phyloP scores from a whole-genome alignment of 2,113 vertebrate species.

The Tiliqua scincoides region DNA sequence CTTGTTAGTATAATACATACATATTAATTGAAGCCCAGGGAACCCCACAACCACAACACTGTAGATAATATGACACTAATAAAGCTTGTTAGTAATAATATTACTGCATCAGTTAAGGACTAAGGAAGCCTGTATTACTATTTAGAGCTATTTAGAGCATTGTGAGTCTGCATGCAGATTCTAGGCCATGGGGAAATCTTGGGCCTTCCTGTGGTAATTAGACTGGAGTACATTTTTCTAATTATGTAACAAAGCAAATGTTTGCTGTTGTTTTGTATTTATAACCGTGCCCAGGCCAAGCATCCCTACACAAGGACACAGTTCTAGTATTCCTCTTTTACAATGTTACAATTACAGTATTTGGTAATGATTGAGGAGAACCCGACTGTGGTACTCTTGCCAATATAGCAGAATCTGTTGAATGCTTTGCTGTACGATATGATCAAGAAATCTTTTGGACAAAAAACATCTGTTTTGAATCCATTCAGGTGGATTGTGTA shows the following conservation, averaged over 20 bases:
- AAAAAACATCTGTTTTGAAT: constrained; percentile 64
- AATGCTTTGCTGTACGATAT: constrained; percentile 19
- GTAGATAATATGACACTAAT: constrained; percentile 60
- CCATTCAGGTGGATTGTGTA: constrained; percentile 63
- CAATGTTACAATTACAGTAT: too few relatives aligned
- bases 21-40: constrained; percentile 70
- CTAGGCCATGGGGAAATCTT: constrained; percentile 2
- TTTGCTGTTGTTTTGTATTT: not conserved
- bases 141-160: constrained; percentile 52
- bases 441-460: constrained; percentile 52
- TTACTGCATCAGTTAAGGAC: constrained; percentile 56
- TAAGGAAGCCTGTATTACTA: constrained; percentile 27
- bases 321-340: not conserved
- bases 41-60: constrained; percentile 60
- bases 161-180: constrained; percentile 21
- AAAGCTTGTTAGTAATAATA: constrained; percentile 64
- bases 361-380: not conserved
- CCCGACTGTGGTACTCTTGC: constrained; percentile 37
- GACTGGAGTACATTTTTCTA: not conserved
- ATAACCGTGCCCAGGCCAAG: not conserved
- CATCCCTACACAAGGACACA: not conserved
- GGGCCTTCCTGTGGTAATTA: constrained; percentile 8
- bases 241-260: not conserved
- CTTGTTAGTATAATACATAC: constrained; percentile 55
- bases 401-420: constrained; percentile 18